phyloP scores from a whole-genome alignment of 2,113 vertebrate genomes.

The Nibea albiflora region DNA sequence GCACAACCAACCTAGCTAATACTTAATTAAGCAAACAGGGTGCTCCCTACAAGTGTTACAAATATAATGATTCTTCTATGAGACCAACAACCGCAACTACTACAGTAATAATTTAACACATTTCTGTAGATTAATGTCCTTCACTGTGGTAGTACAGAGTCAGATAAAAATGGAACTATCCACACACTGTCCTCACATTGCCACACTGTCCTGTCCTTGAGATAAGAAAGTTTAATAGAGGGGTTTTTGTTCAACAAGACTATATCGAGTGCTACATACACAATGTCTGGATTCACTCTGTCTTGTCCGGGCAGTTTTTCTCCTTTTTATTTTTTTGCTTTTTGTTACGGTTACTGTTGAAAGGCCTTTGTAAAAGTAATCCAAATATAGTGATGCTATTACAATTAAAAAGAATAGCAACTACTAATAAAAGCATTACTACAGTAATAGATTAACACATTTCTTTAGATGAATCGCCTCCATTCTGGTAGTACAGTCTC shows the following conservation, averaged over 20 bases:
- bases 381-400: not conserved
- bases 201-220: slow-evolving; percentile 81
- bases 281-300: slow-evolving; percentile 66
- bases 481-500: too few relatives aligned
- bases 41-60: not conserved
- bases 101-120: not conserved
- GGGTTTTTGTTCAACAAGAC: slow-evolving; percentile 70
- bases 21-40: not conserved
- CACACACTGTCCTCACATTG: too few relatives aligned
- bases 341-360: too few relatives aligned
- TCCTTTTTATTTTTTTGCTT: too few relatives aligned
- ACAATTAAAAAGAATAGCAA: not conserved
- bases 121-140: not conserved
- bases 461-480: too few relatives aligned
- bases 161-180: not conserved
- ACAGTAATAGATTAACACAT: too few relatives aligned
- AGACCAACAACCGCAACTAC: not conserved
- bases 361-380: too few relatives aligned
- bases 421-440: not conserved
- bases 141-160: not conserved
- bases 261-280: slow-evolving; percentile 75
- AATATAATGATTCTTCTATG: not conserved
- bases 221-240: slow-evolving; percentile 79
- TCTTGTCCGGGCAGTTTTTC: slow-evolving; percentile 16
- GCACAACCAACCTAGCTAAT: not conserved